Evolutionary conservation across 2,113 vertebrate genomes (phyloP).

Genomic region (Hydrolagus affinis): DNA sequence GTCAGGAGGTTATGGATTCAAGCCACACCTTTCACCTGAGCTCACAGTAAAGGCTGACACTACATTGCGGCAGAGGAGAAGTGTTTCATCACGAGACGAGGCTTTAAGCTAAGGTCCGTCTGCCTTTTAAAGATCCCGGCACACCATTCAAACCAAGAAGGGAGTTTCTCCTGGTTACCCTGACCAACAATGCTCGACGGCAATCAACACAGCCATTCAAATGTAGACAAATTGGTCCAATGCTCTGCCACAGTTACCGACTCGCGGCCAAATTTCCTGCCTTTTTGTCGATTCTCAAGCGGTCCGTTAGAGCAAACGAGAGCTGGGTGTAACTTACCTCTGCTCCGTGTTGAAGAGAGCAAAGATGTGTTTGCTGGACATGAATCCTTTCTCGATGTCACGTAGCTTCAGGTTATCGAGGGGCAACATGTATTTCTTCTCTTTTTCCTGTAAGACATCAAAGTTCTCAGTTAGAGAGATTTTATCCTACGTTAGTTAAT

Average conservation of each 20-base stretch:
- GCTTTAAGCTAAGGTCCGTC: no score
- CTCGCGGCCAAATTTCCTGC: neutral
- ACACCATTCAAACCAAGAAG: neutral
- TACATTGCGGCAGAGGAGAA: no score
- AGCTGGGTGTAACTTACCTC: conserved; percentile 57
- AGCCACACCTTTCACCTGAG: no score
- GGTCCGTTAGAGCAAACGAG: neutral
- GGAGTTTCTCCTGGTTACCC: neutral
- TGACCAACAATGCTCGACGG: neutral
- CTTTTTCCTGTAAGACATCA: conserved; percentile 71
- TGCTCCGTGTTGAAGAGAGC: conserved; percentile 98
- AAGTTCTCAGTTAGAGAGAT: neutral
- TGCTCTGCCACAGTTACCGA: no score
- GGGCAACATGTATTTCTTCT: conserved; percentile 97
- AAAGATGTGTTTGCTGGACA: conserved; percentile 98
- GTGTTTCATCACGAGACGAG: no score
- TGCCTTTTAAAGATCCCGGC: no score
- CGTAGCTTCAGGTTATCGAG: conserved; percentile 92
- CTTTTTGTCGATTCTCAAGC: neutral
- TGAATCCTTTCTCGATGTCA: conserved; percentile 93
- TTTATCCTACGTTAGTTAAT: no score
- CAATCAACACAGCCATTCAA: neutral
- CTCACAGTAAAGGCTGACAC: no score
- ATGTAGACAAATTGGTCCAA: neutral
- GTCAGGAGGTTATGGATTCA: no score